Conservation (phyloP, 2,888 invertebrate species). For the Zootermopsis nevadensis region DNA sequence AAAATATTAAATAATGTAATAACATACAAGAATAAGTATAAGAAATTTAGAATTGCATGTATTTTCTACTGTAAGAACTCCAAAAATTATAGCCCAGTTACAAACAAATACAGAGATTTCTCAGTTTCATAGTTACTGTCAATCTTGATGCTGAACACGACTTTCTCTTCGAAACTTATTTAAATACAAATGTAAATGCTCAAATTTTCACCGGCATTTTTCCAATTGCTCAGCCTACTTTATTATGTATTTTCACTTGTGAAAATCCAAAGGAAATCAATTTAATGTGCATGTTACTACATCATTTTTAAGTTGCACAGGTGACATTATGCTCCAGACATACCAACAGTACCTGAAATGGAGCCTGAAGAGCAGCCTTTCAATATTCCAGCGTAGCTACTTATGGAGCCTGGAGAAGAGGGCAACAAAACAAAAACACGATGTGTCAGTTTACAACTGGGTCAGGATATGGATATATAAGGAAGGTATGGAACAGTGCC, state of each 20-base stretch:
- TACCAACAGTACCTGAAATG: slow-evolving; percentile 82
- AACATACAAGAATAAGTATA: neutral
- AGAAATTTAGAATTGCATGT: neutral
- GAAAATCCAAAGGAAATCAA: no score
- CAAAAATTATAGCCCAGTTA: no score
- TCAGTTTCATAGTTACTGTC: no score
- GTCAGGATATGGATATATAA: slow-evolving; percentile 27
- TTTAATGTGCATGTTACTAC: neutral
- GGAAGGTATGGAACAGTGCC: neutral
- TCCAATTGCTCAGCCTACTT: no score
- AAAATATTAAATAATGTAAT: neutral
- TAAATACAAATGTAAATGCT: no score
- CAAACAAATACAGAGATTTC: no score
- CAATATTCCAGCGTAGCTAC: slow-evolving; percentile 91
- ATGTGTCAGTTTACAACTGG: slow-evolving; percentile 48
- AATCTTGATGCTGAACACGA: no score
- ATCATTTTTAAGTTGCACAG: neutral
- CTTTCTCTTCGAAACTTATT: no score
- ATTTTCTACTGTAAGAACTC: neutral
- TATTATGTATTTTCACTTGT: no score
- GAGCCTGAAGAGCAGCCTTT: slow-evolving; percentile 84
- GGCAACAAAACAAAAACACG: slow-evolving; percentile 55
- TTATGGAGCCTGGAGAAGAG: slow-evolving; percentile 60
- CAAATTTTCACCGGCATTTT: no score
- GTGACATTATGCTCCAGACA: slow-evolving; percentile 45